A percentile compares a stretch with the other conserved stretches of the same genome.
These are phyloP conservation scores for Cairina moschata DNA, from an alignment of 2,113 vertebrate species.

Conservation along the genomic window DNA sequence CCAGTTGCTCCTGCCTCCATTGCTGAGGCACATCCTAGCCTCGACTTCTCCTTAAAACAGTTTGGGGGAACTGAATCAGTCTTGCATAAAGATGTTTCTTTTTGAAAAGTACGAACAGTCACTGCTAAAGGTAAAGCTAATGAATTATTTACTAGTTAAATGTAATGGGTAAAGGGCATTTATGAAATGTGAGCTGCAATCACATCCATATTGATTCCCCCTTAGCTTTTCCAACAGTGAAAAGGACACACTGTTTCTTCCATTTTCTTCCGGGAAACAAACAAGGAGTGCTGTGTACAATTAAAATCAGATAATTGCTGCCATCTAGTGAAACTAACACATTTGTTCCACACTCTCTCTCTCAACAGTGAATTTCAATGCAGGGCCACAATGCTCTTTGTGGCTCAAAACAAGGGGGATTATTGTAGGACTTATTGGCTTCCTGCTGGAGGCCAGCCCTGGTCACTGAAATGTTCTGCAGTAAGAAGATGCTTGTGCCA, in stretches of 20 bases:
- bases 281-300: neutral
- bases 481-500: neutral
- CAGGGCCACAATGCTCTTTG: rapidly evolving
- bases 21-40: neutral
- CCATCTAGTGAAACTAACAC: slow-evolving; percentile 45
- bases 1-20: neutral
- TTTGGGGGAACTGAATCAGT: neutral
- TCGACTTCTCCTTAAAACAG: rapidly evolving
- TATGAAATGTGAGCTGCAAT: neutral
- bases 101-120: neutral
- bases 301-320: slow-evolving; percentile 40
- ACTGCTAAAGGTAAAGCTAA: neutral
- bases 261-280: neutral
- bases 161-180: neutral
- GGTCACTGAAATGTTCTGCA: neutral
- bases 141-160: neutral
- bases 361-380: rapidly evolving
- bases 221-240: rapidly evolving
- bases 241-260: neutral
- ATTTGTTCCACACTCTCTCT: neutral
- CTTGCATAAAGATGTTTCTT: neutral
- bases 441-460: neutral
- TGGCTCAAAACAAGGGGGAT: neutral
- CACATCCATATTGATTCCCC: neutral
- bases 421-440: neutral